Conservation (phyloP, 2,113 vertebrate genomes). For the Sinocyclocheilus anshuiensis region DNA sequence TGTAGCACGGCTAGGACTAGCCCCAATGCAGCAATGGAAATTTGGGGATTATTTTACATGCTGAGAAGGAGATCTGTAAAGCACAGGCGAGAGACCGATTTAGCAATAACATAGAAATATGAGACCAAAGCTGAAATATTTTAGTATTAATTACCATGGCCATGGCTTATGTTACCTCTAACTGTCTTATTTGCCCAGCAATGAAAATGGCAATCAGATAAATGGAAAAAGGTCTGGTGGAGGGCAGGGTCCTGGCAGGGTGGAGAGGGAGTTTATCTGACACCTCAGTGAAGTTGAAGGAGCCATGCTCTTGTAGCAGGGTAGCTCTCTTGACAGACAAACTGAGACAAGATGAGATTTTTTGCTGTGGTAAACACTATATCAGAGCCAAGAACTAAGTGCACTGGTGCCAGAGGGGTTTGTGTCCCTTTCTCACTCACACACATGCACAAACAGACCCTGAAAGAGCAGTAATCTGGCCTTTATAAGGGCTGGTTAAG, state of each 20-base stretch:
- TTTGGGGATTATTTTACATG: constrained; percentile 80
- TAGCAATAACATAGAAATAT: constrained; percentile 79
- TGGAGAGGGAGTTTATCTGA: constrained; percentile 57
- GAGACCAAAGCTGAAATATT: constrained; percentile 80
- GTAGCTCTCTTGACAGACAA: constrained; percentile 52
- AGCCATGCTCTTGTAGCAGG: constrained; percentile 46
- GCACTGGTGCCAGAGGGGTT: background rate
- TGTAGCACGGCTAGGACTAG: constrained; percentile 63
- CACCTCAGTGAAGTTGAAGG: constrained; percentile 61
- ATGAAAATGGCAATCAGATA: constrained; percentile 70
- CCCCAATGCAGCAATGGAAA: constrained; percentile 73
- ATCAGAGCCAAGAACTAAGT: constrained; percentile 23
- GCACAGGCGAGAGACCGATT: constrained; percentile 73
- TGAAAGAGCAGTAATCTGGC: constrained; percentile 25
- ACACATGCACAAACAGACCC: constrained; percentile 1
- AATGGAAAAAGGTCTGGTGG: constrained; percentile 61
- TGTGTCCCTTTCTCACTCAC: background rate
- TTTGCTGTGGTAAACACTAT: constrained; percentile 52
- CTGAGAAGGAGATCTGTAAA: constrained; percentile 75
- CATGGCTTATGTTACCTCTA: constrained; percentile 66
- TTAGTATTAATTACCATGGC: constrained; percentile 78
- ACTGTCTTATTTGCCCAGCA: constrained; percentile 52
- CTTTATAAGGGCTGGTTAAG: constrained; percentile 42
- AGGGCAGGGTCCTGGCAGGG: constrained; percentile 52
- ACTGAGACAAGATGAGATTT: constrained; percentile 54